Base-by-base conservation (phyloP, 2,888 invertebrate species). In the Ctena decussata region DNA sequence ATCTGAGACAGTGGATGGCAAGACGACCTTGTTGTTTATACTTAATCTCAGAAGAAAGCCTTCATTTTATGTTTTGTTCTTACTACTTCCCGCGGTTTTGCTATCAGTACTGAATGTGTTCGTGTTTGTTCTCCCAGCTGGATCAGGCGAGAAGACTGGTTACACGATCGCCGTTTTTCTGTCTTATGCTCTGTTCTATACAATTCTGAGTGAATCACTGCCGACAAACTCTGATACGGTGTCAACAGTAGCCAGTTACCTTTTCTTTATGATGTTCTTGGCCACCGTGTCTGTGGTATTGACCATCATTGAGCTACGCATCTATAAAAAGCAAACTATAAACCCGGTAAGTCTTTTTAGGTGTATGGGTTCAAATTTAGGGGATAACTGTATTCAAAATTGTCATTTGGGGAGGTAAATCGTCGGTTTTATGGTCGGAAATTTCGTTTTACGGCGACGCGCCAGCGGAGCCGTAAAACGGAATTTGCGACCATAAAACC, bases 211-310 rank as follows among this genome's bases (percentile, higher is more conserved):
- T 39, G 82, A 80, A 46, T 83, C 86, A 0, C 65, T 86, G 49
- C 89, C 89, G 3, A 81, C 80, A 57, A 88, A 88, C 53, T 88
- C 88, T 11, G 88, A 88, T 69, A 78, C 49, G 2, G 80, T 88
- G 18, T 88, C 88, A 0, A 88, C 88, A 11, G 76, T 88, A 18
- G 88, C 84, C 1, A 84, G 84, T 11, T 88, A 88, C 41, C 73
- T 88, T 18, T 88, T 88, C 65, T 80, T 88, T 39, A 88, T 88
- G 88, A 85, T 88, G 86, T 84, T 88, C 39, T 79, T 88, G 65
- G 85, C 88, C 6, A 88, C 86, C 0, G 32, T 88, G 0, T 81
- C 86, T 0, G 80, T 80, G n/a, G 71, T 88, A n/a, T 71, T 88
- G 2, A 88, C 88, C 1, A 82, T 86, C 24, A 57, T 80, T 15